Evolutionary conservation across 2,888 invertebrate genomes (phyloP).

Genomic region (Ichneumon xanthorius): DNA sequence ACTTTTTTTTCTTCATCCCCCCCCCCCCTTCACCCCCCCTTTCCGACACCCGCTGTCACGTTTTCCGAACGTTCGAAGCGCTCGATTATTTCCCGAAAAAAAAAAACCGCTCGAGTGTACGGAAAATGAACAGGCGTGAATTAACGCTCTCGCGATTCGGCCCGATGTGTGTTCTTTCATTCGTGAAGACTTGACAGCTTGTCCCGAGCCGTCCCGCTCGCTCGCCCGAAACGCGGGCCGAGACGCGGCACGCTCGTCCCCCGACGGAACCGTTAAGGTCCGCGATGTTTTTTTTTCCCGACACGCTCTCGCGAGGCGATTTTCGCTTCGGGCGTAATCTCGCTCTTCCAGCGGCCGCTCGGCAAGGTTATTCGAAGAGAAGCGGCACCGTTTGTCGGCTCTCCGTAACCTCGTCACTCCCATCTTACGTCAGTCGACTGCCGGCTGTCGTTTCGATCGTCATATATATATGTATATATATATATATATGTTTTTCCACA

Average conservation of each 20-base stretch:
- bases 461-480: not conserved
- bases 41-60: not conserved
- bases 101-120: not conserved
- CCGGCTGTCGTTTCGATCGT: conserved; percentile 4
- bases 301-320: not conserved
- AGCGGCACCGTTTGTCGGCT: not conserved
- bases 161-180: conserved; percentile 24
- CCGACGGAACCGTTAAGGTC: not conserved
- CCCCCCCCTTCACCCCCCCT: no score
- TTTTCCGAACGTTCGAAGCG: not conserved
- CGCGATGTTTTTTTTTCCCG: not conserved
- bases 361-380: conserved; percentile 3
- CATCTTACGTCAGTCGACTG: conserved; percentile 11
- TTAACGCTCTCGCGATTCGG: not conserved
- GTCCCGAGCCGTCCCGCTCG: conserved; percentile 13
- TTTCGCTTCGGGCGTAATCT: not conserved
- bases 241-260: not conserved
- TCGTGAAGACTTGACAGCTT: conserved; percentile 40
- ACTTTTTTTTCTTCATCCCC: conserved; percentile 12
- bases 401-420: conserved; percentile 16
- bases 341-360: not conserved
- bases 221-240: not conserved
- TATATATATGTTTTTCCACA: not conserved
- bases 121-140: not conserved
- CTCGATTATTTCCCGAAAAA: conserved; percentile 1